Evolutionary conservation across 2,888 invertebrate genomes (phyloP), one percentile per base, ranked within the genome.

Genomic region (Myopa testacea): DNA sequence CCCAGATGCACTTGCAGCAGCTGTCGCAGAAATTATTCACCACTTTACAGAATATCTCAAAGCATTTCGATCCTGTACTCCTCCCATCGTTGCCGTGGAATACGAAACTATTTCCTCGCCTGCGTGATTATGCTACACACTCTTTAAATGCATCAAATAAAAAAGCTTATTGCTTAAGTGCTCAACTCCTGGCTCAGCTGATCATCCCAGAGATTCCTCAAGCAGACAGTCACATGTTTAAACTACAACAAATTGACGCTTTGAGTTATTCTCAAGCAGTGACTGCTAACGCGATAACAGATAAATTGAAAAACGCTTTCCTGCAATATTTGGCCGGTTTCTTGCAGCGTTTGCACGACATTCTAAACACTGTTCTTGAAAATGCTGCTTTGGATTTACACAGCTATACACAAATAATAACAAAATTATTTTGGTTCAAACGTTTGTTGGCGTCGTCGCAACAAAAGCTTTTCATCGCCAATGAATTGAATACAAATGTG

Each of bases 401-500:
- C 3, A 81, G 81, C 5, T 89, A 86, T 78, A 80, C 80, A 0
- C 45, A 84, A 6, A 77, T 88, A 3, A 78, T 87, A 0, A 85
- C 86, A 1, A 82, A 84, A 4, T 82, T 86, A 19, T 78, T 86
- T 55, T 89, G 89, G 89, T 84, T 86, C 8, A 89, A 89, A 82
- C 86, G 89, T 0, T 60, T 89, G 4, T 62, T 87, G 37, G 72
- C 78, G 4, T 82, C 83, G 2, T 81, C 88, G 0, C 84, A 86
- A 76, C 80, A 83, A 8, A 85, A 85, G 16, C 75, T 89, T 1
- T 84, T 87, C 16, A 78, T 83, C 8, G 79, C 84, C 37, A 88
- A 87, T 81, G 86, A 90, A 81, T 81, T 91, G 63, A 89, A 90
- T 79, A 90, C 92, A 72, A 91, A 92, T 79, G 88, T 93, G 2